Percentiles rank a stretch among this genome's conserved stretches.
These are phyloP conservation scores for Sipha flava DNA, from an alignment of 1,140 invertebrate species.

Conservation along the genomic window DNA sequence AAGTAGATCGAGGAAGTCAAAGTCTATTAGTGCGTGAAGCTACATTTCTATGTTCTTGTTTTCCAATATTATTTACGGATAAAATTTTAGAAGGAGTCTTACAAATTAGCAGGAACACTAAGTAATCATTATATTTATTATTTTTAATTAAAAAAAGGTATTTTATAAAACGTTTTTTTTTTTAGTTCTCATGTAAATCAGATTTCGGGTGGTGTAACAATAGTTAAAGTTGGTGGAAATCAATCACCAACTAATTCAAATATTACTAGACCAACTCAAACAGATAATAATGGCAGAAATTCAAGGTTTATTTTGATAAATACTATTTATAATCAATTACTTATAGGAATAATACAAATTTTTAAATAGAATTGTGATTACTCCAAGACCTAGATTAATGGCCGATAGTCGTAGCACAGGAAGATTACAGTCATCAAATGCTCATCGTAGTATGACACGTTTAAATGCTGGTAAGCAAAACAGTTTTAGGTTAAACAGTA, in stretches of 20 bases:
- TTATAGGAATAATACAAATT: background rate
- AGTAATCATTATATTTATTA: background rate
- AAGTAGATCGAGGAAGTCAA: conserved; percentile 60
- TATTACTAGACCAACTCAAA: conserved; percentile 21
- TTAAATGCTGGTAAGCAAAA: conserved; percentile 51
- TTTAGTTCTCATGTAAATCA: conserved; percentile 52
- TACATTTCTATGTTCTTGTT: conserved; percentile 63
- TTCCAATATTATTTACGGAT: conserved; percentile 66
- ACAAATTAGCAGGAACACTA: conserved; percentile 50
- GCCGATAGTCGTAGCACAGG: conserved; percentile 62
- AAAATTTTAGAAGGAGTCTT: conserved; percentile 63
- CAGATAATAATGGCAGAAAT: conserved; percentile 5
- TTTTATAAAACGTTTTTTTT: too few species aligned
- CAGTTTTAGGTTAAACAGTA: too few species aligned
- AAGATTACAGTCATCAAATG: conserved; percentile 55
- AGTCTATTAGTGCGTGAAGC: conserved; percentile 64
- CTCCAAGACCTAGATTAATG: conserved; percentile 37
- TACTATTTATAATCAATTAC: background rate
- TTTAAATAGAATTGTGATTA: conserved; percentile 38
- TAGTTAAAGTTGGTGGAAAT: conserved; percentile 59
- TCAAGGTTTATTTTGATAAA: background rate
- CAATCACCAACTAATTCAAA: conserved; percentile 10
- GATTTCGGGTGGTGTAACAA: conserved; percentile 61
- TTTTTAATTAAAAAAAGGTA: too few species aligned
- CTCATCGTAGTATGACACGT: conserved; percentile 63